phyloP scores from a whole-genome alignment of 2,888 invertebrate species.

The Matsumyia berberina region DNA sequence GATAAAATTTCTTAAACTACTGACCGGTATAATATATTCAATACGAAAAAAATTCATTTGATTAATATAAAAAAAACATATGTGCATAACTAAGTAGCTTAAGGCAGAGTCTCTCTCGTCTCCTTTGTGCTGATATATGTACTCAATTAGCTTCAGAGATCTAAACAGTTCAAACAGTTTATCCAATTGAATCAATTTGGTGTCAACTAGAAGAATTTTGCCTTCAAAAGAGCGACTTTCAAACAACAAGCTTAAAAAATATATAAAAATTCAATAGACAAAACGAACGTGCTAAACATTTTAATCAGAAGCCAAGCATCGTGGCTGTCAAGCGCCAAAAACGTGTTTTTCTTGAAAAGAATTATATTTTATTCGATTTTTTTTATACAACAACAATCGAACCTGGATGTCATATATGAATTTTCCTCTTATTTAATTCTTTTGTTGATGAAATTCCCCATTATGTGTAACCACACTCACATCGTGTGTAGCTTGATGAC shows the following conservation, averaged over 20 bases:
- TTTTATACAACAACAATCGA: neutral
- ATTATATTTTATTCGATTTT: neutral
- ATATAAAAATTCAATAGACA: neutral
- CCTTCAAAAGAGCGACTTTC: slow-evolving; percentile 6
- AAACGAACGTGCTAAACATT: slow-evolving; percentile 5
- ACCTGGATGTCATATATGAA: neutral
- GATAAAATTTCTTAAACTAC: too few species aligned
- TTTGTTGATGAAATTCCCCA: neutral
- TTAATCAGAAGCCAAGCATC: slow-evolving; percentile 6
- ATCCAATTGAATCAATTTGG: slow-evolving; percentile 36
- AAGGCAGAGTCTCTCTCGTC: neutral
- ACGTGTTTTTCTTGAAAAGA: slow-evolving; percentile 20
- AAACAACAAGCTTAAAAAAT: neutral
- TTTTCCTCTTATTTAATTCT: neutral
- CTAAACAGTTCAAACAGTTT: slow-evolving; percentile 31
- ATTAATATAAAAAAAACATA: too few species aligned
- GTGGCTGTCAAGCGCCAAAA: neutral
- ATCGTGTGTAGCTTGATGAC: neutral
- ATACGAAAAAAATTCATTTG: too few species aligned
- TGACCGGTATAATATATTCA: too few species aligned
- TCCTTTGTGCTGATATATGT: neutral
- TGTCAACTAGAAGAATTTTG: neutral
- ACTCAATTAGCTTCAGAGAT: slow-evolving; percentile 5
- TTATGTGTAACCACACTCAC: neutral
- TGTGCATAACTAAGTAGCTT: too few species aligned